Conservation (phyloP, 2,888 invertebrate species). For the Chrysolina oricalcia region DNA sequence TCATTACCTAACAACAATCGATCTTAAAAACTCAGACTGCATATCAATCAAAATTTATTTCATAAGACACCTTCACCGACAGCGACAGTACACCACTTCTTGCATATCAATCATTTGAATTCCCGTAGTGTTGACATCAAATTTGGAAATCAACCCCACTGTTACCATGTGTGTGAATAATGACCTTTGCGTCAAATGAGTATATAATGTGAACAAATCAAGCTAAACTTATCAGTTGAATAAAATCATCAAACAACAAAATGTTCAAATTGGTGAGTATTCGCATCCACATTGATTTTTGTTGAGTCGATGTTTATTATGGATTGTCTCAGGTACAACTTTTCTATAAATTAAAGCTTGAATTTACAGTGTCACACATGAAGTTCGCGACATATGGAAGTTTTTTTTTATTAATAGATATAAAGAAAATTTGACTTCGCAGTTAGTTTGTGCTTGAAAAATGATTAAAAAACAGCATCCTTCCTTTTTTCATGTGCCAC, state of each 20-base stretch:
- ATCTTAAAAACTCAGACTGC: constrained; percentile 2
- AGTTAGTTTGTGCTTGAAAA: too few species aligned
- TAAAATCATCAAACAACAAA: constrained; percentile 6
- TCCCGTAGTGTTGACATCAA: constrained; percentile 14
- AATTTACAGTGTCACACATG: too few species aligned
- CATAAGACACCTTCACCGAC: not conserved
- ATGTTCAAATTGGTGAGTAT: constrained; percentile 38
- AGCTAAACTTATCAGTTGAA: constrained; percentile 1
- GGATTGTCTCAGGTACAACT: too few species aligned
- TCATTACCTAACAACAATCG: constrained; percentile 1
- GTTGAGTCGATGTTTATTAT: too few species aligned
- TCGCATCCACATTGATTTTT: too few species aligned
- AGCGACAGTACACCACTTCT: not conserved
- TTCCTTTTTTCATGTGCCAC: too few species aligned
- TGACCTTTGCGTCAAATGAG: constrained; percentile 3
- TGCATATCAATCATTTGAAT: constrained; percentile 20
- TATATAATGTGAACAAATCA: constrained; percentile 9
- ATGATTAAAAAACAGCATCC: too few species aligned
- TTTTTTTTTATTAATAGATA: too few species aligned
- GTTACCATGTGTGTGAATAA: not conserved
- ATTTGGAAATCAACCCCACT: constrained; percentile 20
- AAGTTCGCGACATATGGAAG: too few species aligned
- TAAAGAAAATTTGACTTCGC: too few species aligned
- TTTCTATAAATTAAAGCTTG: too few species aligned
- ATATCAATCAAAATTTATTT: constrained; percentile 9